Evolutionary conservation across 2,113 vertebrate species (phyloP).

Genomic region (Arizona elegans): DNA sequence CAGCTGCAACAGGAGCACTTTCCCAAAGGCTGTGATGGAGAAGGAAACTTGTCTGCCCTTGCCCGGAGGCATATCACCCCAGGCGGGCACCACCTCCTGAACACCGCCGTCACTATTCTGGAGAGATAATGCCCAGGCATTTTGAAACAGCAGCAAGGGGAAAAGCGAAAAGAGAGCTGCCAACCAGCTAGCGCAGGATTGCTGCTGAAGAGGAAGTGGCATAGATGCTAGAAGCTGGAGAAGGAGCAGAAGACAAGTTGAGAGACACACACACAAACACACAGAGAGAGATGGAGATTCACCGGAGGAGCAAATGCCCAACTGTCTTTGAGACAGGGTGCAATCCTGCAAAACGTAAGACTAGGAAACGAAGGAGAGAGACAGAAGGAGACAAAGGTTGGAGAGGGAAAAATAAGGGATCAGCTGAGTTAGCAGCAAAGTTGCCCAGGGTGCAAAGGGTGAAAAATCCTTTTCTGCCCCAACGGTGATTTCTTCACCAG

Average conservation of each 20-base stretch:
- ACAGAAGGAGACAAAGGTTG: background rate
- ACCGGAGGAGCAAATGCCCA: background rate
- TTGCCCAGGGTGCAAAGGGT: background rate
- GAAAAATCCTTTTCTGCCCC: constrained; percentile 15
- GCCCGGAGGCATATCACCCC: constrained; percentile 43
- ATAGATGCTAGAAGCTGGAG: constrained; percentile 8
- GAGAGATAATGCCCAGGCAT: constrained; percentile 53
- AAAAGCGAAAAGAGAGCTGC: background rate
- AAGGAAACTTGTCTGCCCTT: constrained; percentile 44
- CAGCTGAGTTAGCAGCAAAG: background rate
- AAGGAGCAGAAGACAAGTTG: background rate
- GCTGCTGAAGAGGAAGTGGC: constrained; percentile 24
- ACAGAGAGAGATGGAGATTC: constrained; percentile 2
- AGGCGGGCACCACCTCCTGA: constrained; percentile 55
- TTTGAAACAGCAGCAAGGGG: constrained; percentile 30
- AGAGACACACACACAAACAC: background rate
- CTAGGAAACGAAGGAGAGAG: too few relatives aligned
- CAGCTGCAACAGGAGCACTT: constrained; percentile 72
- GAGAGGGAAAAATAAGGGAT: background rate
- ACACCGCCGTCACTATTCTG: constrained; percentile 42
- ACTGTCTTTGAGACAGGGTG: background rate
- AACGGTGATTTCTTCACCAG: background rate
- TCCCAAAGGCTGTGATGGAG: constrained; percentile 75
- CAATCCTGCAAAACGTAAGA: background rate
- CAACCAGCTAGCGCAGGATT: constrained; percentile 26